A percentile compares a stretch with the other conserved stretches of the same genome.
phyloP scores from a whole-genome alignment of 2,797 vertebrate genomes.

The Sebastolobus alascanus region DNA sequence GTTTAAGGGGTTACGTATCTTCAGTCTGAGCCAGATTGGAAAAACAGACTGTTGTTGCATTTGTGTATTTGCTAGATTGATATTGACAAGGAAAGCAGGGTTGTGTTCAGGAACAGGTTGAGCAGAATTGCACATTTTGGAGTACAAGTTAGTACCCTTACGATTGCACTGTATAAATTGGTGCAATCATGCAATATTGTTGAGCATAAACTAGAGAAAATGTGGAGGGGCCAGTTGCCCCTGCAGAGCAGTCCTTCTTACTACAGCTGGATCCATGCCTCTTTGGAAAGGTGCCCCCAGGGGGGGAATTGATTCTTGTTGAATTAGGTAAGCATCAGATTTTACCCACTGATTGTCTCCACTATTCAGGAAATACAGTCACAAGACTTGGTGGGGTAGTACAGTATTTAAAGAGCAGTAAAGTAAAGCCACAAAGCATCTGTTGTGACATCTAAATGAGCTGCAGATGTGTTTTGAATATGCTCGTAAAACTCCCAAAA shows the following conservation, averaged over 20 bases:
- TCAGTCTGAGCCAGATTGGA: neutral
- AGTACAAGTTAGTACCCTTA: neutral
- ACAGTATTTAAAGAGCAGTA: neutral
- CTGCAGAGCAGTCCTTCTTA: neutral
- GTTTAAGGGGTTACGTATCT: neutral
- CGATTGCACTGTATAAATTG: too few relatives aligned
- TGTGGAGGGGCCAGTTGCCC: neutral
- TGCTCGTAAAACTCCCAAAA: neutral
- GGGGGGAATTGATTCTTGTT: neutral
- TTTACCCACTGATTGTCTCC: neutral
- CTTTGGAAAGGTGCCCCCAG: neutral
- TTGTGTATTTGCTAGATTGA: neutral
- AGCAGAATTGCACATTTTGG: neutral
- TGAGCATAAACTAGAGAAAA: too few relatives aligned
- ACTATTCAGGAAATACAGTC: neutral
- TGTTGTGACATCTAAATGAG: conserved; percentile 6
- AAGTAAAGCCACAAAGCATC: neutral
- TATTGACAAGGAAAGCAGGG: too few relatives aligned
- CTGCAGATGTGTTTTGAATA: neutral
- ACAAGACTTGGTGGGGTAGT: neutral
- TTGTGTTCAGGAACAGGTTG: neutral
- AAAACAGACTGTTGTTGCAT: neutral
- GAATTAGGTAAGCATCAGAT: neutral
- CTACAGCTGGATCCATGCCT: neutral
- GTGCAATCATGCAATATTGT: too few relatives aligned